Base-by-base conservation (phyloP, 1,140 invertebrate species). In the Drosophila tristis region DNA sequence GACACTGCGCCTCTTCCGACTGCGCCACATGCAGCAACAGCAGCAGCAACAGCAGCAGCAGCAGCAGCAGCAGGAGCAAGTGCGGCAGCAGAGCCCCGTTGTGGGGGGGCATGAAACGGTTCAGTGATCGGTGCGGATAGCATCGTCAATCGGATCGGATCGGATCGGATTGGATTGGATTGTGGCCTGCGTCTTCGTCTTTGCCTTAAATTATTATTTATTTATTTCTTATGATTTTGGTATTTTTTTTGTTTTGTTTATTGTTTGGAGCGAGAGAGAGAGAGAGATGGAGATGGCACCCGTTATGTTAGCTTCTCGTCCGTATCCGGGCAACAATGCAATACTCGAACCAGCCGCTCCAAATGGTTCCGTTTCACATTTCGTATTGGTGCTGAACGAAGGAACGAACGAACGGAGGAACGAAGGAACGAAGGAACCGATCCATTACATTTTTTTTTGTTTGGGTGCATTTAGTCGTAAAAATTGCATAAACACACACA, bases 1-100 rank as follows among this genome's bases (percentile, higher is more conserved):
- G 93, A 94, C 95, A 4, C 92, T 96, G 61, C 93, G 95, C 9
- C 92, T 96, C 16, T 92, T 96, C 39, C 93, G 95, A 35, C 93
- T 94, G 45, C 93, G 94, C 31, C 93, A 92, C 53, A 43, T 89
- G 66, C 89, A 90, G 26, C 75, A 84, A n/a, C 89, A 90, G 1
- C 16, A 16, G 16, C 90, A 87, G 25, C 80, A n/a, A n/a, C n/a
- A 91, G 16, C 82, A 76, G 1, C 80, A 78, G 0, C 81, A 87
- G 7, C 73, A 66, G 4, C 82, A 80, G 1, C 81, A 49, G 9
- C 76, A 66, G 48, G 77, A 61, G 39, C 66, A 54, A 60, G 53
- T 74, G 20, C 58, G 73, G 50, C 71, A 58, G 64, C 45, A 64
- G 35, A 72, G 43, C 43, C 9, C 70, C 65, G 57, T 35, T 44